These are phyloP conservation scores for Ptilonorhynchus violaceus DNA, from an alignment of 2,113 vertebrate species.

Conservation along the genomic window DNA sequence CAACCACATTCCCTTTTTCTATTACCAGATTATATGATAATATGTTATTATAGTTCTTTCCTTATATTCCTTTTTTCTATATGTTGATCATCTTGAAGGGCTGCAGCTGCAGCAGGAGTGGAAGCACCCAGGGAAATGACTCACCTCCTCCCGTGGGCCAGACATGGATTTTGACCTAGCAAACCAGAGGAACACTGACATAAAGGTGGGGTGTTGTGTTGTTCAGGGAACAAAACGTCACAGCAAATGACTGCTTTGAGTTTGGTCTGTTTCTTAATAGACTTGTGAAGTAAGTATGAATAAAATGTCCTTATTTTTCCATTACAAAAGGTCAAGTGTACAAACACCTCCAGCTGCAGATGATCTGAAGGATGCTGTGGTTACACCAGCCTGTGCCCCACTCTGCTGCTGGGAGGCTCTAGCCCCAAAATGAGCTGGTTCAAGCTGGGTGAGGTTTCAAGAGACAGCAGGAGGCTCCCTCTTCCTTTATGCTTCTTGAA, in stretches of 20 bases:
- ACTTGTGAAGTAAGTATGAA: background rate
- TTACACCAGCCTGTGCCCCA: background rate
- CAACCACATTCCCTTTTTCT: background rate
- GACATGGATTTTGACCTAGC: background rate
- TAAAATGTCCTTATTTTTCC: background rate
- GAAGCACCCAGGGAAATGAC: background rate
- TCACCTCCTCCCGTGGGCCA: slow-evolving; percentile 17
- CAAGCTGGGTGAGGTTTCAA: background rate
- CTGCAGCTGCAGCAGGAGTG: slow-evolving; percentile 46
- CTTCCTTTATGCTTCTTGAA: background rate
- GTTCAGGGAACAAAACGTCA: background rate
- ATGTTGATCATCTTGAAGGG: background rate
- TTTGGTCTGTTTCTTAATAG: background rate
- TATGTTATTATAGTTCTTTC: background rate
- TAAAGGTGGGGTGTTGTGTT: background rate
- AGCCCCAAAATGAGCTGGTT: background rate
- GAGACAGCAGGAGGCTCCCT: background rate
- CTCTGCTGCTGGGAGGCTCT: background rate
- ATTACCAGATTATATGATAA: background rate
- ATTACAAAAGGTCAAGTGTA: background rate
- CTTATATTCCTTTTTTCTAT: background rate
- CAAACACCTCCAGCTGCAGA: background rate
- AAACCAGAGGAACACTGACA: background rate
- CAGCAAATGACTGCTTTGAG: background rate
- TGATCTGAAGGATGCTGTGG: background rate